Conservation (phyloP, 2,113 vertebrate genomes). For the Sphaerodactylus townsendi region DNA sequence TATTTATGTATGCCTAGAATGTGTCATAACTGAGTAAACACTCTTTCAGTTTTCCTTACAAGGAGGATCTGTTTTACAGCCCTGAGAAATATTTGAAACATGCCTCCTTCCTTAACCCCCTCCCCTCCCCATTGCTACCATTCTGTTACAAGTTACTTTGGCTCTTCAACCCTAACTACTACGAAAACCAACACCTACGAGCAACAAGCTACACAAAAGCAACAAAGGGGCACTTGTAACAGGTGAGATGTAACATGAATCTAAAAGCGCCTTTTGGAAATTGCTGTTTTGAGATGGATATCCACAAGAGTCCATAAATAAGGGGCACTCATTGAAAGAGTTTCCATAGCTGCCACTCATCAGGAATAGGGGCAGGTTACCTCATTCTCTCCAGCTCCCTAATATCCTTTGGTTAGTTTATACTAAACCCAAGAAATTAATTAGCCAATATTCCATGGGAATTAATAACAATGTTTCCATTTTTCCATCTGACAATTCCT, state of each 20-base stretch:
- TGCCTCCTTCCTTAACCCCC: not conserved
- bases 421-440: slow-evolving; percentile 66
- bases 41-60: not conserved
- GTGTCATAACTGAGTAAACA: not conserved
- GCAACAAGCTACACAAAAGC: slow-evolving; percentile 43
- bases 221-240: slow-evolving; percentile 59
- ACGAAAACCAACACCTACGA: slow-evolving; percentile 63
- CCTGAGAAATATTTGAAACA: slow-evolving; percentile 5
- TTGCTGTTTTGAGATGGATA: slow-evolving; percentile 59
- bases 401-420: slow-evolving; percentile 60
- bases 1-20: not conserved
- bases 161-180: slow-evolving; percentile 50
- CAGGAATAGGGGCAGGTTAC: slow-evolving; percentile 63
- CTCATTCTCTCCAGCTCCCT: slow-evolving; percentile 68
- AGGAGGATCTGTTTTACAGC: not conserved
- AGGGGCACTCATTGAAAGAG: slow-evolving; percentile 54
- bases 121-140: not conserved
- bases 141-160: not conserved
- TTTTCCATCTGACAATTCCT: slow-evolving; percentile 69
- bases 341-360: slow-evolving; percentile 69
- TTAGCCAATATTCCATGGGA: slow-evolving; percentile 70
- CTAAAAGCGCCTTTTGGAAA: slow-evolving; percentile 23
- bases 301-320: slow-evolving; percentile 61
- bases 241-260: slow-evolving; percentile 46
- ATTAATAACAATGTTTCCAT: slow-evolving; percentile 70